Evolutionary conservation across 2,888 invertebrate genomes (phyloP).

Genomic region (Cinara cedri): DNA sequence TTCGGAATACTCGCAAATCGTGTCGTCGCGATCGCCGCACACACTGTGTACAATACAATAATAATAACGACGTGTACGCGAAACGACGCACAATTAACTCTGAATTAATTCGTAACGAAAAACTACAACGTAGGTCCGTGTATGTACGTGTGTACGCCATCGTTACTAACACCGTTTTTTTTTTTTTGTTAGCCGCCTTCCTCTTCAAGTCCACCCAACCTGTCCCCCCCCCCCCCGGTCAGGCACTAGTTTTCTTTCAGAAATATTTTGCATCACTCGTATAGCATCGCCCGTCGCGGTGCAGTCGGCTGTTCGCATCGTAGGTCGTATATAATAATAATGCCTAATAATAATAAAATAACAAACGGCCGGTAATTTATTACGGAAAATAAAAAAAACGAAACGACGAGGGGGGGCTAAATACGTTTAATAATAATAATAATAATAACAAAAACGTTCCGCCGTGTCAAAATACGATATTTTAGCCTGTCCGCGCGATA

Average conservation of each 20-base stretch:
- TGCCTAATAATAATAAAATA: too few species aligned
- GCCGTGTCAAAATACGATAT: constrained; percentile 27
- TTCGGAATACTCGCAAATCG: constrained; percentile 11
- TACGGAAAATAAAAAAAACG: background rate
- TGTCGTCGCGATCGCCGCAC: constrained; percentile 15
- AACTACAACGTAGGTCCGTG: too few species aligned
- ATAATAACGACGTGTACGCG: too few species aligned
- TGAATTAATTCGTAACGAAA: constrained; percentile 25
- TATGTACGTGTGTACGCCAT: too few species aligned
- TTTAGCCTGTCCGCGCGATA: background rate
- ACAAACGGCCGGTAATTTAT: constrained; percentile 25
- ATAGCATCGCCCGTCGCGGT: too few species aligned
- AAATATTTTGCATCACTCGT: background rate
- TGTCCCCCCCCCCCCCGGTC: too few species aligned
- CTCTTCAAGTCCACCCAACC: too few species aligned
- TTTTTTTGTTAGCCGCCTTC: background rate
- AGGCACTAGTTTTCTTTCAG: background rate
- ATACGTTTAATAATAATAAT: too few species aligned
- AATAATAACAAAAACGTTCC: background rate
- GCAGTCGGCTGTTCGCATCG: too few species aligned
- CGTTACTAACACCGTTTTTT: background rate
- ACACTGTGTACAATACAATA: too few species aligned
- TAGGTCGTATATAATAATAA: too few species aligned
- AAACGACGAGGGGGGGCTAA: background rate
- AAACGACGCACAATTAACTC: constrained; percentile 22